Base-by-base conservation (phyloP, 2,113 vertebrate species). In the Thomomys bottae region DNA sequence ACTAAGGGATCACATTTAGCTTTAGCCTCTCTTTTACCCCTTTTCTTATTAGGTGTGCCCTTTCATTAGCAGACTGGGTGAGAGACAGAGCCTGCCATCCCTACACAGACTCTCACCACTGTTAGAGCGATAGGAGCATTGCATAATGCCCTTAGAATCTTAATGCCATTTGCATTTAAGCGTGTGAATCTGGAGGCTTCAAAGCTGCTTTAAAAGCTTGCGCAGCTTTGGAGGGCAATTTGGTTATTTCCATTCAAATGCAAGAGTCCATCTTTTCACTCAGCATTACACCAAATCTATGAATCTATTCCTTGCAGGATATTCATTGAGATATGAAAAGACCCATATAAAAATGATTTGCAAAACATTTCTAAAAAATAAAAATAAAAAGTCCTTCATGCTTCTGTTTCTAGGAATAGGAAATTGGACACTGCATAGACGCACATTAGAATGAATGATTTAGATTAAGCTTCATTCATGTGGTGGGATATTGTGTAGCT, bases 1-100 rank as follows among this genome's bases (percentile, higher is more conserved):
- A 24, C 38, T 63, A 32, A 57, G 59, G 17, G 57, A 14, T 67
- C 61, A 14, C 4, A 8, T 80, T 87, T 72, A 18, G 83, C 91
- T 79, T 94, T 84, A 38, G 63, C 81, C 45, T 90, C 49, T 30
- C 38, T 92, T 57, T 71, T 86, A 61, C 18, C 42, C 76, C 24
- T 38, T 66, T 90, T 92, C 83, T 90, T 88, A 8, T 84, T 76
- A 68, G 57, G 3, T 5, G 3, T 84, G 84, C n/a, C 28, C 57
- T 89, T 75, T 94, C 82, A 72, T 81, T 38, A 68, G 61, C 15
- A 76, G 42, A 63, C 4, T 6, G 18, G 32, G 32, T 49, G 7
- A 42, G 11, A 42, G 11, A 23, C 64, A 77, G 38, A 59, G 63
- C 34, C 71, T 40, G 2, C 40, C 28, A 77, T 36, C 38, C 75